Percentiles rank a stretch among this genome's conserved stretches.
Conservation (phyloP, 2,797 vertebrate species). For the Tarsius wallacei region DNA sequence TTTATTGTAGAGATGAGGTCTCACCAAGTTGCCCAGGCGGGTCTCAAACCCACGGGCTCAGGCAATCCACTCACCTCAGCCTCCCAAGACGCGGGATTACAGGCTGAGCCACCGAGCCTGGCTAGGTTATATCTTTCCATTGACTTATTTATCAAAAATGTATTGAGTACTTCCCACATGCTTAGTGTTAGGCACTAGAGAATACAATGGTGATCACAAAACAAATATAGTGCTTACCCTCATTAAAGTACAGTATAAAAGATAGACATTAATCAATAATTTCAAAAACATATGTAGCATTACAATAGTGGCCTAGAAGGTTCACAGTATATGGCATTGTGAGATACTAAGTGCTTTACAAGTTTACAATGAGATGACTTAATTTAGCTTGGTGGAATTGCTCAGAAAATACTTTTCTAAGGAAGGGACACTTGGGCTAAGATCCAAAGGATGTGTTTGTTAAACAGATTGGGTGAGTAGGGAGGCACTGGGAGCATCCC, state of each 20-base stretch:
- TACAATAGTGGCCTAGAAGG: neutral
- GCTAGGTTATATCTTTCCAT: slow-evolving; percentile 32
- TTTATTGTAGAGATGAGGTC: too few relatives aligned
- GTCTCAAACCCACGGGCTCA: too few relatives aligned
- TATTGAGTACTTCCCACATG: neutral
- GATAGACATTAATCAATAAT: neutral
- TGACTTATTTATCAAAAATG: slow-evolving; percentile 45
- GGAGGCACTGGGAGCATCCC: neutral
- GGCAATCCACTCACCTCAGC: too few relatives aligned
- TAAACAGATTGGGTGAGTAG: neutral
- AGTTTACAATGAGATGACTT: neutral
- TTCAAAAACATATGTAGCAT: neutral
- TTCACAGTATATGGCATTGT: neutral
- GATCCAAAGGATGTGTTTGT: neutral
- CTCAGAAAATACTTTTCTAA: neutral
- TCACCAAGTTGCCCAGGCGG: too few relatives aligned
- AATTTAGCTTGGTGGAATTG: neutral
- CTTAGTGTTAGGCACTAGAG: neutral
- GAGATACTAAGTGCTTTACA: neutral
- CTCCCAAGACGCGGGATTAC: too few relatives aligned
- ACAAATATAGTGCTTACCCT: neutral
- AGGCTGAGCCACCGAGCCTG: too few relatives aligned
- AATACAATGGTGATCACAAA: slow-evolving; percentile 13
- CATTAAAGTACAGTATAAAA: slow-evolving; percentile 3
- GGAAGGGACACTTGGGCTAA: neutral